Base-by-base conservation (phyloP, 2,888 invertebrate genomes). In the Cosmia trapezina region DNA sequence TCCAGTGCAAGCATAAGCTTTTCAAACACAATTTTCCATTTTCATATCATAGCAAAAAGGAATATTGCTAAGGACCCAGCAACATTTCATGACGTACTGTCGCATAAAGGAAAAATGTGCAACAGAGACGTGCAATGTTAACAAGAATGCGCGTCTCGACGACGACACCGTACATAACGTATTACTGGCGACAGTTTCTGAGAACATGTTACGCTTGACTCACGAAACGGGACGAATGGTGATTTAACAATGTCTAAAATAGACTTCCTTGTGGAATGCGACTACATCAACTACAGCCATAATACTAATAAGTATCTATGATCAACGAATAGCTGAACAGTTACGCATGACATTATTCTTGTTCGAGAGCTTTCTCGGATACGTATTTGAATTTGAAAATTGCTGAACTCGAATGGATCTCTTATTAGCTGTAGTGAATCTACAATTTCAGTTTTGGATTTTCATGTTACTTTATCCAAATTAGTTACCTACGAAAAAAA, bases 211-310 rank as follows among this genome's bases (percentile, higher is more conserved):
- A 87, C 86, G 89, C 73, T 87, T 93, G 93, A 92, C 85, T 92
- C 93, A 93, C 89, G 86, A 88, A 89, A 90, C 88, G 89, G 87
- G 86, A 89, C 89, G 88, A 88, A 91, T 89, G 89, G 90, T 91
- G 91, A 91, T 91, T 91, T 89, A 90, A 89, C 89, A 84, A 86
- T 84, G 86, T 90, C 87, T 88, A 89, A 92, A 93, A 91, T 93
- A 93, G 92, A 91, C 88, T 86, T 86, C 84, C 87, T 87, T 81
- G 85, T 88, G 90, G 91, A 91, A 91, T 91, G 86, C 84, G 85
- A 88, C 84, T 86, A 86, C 84, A 86, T 81, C 87, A 84, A 74
- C 76, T 83, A 73, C 79, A 73, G 74, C 81, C 81, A 85, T 85
- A 84, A 80, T 79, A 83, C 78, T 82, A 81, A 80, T 83, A n/a